These are phyloP conservation scores for Anarrhichthys ocellatus DNA, from an alignment of 2,113 vertebrate genomes.

Conservation along the genomic window DNA sequence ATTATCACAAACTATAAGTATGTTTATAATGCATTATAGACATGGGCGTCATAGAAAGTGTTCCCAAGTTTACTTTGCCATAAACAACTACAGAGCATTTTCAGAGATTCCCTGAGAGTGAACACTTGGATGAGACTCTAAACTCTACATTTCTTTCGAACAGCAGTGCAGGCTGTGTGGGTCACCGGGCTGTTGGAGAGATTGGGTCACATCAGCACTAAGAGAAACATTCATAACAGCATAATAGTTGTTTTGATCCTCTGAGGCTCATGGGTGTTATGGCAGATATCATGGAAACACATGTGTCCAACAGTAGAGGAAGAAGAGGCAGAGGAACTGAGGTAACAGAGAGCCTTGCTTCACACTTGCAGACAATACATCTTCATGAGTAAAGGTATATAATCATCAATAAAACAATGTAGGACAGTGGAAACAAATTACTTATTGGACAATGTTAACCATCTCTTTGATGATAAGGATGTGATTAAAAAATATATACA, in stretches of 20 bases:
- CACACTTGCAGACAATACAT: not conserved
- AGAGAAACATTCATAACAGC: constrained; percentile 31
- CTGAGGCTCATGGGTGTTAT: constrained; percentile 18
- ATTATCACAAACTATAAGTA: no score
- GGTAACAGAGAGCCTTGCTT: not conserved
- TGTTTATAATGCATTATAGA: no score
- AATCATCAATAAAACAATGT: no score
- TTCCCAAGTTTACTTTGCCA: not conserved
- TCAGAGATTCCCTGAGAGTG: constrained; percentile 27
- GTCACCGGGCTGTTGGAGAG: not conserved
- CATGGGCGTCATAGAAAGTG: no score
- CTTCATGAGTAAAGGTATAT: no score
- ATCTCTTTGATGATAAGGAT: no score
- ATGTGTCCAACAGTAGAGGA: not conserved
- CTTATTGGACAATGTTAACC: no score
- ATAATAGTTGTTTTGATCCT: constrained; percentile 37
- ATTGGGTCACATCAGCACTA: constrained; percentile 1
- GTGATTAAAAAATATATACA: no score
- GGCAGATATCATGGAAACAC: constrained; percentile 35
- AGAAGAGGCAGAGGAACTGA: not conserved
- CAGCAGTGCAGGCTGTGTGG: constrained; percentile 7
- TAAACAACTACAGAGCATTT: constrained; percentile 33
- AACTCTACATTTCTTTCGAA: constrained; percentile 23
- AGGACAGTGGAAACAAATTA: no score
- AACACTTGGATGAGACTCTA: constrained; percentile 1